Conservation (phyloP, 2,113 vertebrate genomes). For the Nycticebus coucang region DNA sequence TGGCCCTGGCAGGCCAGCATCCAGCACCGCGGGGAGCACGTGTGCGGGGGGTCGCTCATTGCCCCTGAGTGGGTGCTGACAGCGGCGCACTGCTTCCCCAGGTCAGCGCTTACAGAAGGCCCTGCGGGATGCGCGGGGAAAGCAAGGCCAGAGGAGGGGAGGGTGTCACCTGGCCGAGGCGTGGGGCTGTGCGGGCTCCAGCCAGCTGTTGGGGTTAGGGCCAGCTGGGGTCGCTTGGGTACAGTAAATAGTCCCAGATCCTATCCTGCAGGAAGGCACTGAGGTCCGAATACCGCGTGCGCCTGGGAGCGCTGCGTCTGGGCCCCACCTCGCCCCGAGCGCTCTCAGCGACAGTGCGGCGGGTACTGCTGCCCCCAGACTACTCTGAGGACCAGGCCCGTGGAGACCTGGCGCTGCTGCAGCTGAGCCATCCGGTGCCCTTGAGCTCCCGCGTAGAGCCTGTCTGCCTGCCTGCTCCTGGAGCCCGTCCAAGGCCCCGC, state of each 20-base stretch:
- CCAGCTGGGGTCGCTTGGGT: accelerated
- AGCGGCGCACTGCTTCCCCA: slow-evolving; percentile 79
- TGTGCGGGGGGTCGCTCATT: slow-evolving; percentile 81
- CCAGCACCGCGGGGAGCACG: slow-evolving; percentile 66
- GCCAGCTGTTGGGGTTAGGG: background rate
- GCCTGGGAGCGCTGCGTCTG: slow-evolving; percentile 66
- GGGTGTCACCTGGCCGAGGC: background rate
- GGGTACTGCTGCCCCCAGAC: slow-evolving; percentile 64
- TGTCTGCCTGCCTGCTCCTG: slow-evolving; percentile 70
- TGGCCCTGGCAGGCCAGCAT: slow-evolving; percentile 83
- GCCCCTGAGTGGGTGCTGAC: slow-evolving; percentile 76
- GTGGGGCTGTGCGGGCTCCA: accelerated
- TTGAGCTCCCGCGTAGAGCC: slow-evolving; percentile 74
- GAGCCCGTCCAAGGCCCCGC: background rate
- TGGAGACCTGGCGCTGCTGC: slow-evolving; percentile 79
- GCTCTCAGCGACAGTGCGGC: background rate
- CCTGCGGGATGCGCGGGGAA: background rate
- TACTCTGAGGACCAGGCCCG: slow-evolving; percentile 42
- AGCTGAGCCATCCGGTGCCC: slow-evolving; percentile 57
- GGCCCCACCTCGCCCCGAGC: background rate
- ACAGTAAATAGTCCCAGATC: background rate
- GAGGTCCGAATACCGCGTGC: slow-evolving; percentile 57
- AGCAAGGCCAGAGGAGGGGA: background rate
- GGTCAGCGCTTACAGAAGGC: slow-evolving; percentile 50
- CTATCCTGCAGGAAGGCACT: background rate